These are phyloP conservation scores for Lysiphlebus fabarum DNA, from an alignment of 1,140 invertebrate genomes.

Conservation along the genomic window DNA sequence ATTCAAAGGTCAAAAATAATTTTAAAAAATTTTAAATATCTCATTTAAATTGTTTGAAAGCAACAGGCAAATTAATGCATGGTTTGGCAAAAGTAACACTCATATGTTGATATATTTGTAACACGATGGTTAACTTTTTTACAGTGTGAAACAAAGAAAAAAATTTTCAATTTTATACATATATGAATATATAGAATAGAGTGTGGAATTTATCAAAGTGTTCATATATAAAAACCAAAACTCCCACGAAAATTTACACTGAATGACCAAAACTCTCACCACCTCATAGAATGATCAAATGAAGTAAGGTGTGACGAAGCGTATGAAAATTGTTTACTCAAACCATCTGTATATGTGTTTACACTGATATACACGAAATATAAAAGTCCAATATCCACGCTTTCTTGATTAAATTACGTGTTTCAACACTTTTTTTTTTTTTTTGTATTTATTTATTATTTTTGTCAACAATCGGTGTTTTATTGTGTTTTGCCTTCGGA, in stretches of 20 bases:
- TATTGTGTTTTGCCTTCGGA: neutral
- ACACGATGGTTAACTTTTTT: too few relatives aligned
- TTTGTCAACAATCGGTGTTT: conserved; percentile 16
- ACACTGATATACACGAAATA: neutral
- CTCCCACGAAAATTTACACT: neutral
- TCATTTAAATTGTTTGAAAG: too few relatives aligned
- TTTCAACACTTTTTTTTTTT: conserved; percentile 16
- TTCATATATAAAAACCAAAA: neutral
- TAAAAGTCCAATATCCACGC: conserved; percentile 6
- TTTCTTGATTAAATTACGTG: conserved; percentile 22
- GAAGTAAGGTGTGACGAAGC: conserved; percentile 18
- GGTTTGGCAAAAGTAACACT: too few relatives aligned
- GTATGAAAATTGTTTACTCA: conserved; percentile 25
- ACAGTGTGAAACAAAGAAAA: too few relatives aligned
- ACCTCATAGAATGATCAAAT: conserved; percentile 11
- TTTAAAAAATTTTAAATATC: too few relatives aligned
- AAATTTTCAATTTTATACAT: too few relatives aligned
- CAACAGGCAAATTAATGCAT: too few relatives aligned
- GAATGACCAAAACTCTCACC: too few relatives aligned
- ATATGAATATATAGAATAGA: too few relatives aligned
- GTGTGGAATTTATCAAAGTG: neutral
- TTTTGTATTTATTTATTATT: conserved; percentile 1
- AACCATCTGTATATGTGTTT: conserved; percentile 12
- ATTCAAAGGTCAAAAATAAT: too few relatives aligned
- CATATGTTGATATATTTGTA: too few relatives aligned